These are phyloP conservation scores for Cephus sareptanus DNA, from an alignment of 2,888 invertebrate genomes.

Conservation along the genomic window DNA sequence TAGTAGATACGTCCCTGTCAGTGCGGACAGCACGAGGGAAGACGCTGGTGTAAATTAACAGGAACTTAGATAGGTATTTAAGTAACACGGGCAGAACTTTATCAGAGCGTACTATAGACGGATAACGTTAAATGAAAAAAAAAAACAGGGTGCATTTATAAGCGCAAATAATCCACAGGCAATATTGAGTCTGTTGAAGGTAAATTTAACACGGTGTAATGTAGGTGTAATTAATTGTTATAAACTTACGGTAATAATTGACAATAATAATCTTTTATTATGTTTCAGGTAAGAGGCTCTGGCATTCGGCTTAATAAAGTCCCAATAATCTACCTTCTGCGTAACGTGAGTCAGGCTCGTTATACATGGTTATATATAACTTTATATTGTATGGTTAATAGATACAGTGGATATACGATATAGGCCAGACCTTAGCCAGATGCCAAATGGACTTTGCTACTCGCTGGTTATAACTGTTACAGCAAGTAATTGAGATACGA, in stretches of 20 bases:
- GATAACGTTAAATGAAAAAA: not conserved
- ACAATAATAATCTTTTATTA: conserved; percentile 12
- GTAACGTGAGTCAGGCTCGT: not conserved
- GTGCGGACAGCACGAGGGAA: not conserved
- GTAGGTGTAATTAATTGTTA: not conserved
- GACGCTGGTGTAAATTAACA: not conserved
- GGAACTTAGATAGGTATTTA: not conserved
- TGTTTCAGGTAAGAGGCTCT: conserved; percentile 40
- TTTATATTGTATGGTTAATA: not conserved
- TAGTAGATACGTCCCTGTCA: not conserved
- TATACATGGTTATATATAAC: not conserved
- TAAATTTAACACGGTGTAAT: not conserved
- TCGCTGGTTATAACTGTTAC: not conserved
- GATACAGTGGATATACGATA: not conserved
- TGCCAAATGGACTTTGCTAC: not conserved
- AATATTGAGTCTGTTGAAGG: not conserved
- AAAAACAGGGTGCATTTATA: not conserved
- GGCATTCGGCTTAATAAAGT: not conserved
- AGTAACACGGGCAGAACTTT: not conserved
- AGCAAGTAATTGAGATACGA: not conserved
- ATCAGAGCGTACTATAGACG: not conserved
- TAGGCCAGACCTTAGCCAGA: not conserved
- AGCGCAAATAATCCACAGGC: not conserved
- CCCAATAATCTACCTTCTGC: not conserved
- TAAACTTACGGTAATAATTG: not conserved